A percentile compares a stretch with the other conserved stretches of the same genome.
Conservation (phyloP, 1,140 invertebrate genomes). For the Microplitis demolitor region DNA sequence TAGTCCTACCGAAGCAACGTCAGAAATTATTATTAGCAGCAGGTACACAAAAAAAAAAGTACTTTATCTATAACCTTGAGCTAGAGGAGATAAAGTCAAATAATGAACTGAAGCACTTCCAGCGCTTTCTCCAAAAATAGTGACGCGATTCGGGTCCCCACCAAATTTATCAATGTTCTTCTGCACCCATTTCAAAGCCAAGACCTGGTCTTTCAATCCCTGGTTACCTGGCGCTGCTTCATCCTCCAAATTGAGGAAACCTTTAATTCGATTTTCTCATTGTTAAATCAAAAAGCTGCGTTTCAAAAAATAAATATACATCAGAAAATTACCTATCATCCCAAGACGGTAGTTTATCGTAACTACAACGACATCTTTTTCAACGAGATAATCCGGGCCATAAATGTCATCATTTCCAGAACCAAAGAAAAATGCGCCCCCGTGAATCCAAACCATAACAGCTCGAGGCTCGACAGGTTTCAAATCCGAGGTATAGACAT, state of each 20-base stretch:
- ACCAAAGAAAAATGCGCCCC: slow-evolving; percentile 65
- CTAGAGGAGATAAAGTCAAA: slow-evolving; percentile 36
- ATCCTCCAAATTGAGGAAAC: slow-evolving; percentile 42
- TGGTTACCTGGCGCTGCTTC: slow-evolving; percentile 58
- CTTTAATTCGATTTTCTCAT: slow-evolving; percentile 38
- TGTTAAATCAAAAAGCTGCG: too few species aligned
- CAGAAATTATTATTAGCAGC: neutral
- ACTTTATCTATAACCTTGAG: slow-evolving; percentile 31
- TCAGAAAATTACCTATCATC: slow-evolving; percentile 57
- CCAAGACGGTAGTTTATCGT: slow-evolving; percentile 67
- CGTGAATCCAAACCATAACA: slow-evolving; percentile 66
- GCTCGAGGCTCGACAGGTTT: slow-evolving; percentile 32
- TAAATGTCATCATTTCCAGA: slow-evolving; percentile 51
- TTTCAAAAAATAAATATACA: too few species aligned
- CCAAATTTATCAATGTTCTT: slow-evolving; percentile 68
- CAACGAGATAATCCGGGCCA: slow-evolving; percentile 59
- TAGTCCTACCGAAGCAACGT: slow-evolving; percentile 50
- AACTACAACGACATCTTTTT: slow-evolving; percentile 64
- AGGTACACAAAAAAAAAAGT: too few species aligned
- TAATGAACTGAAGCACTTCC: slow-evolving; percentile 59
- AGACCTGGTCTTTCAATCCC: slow-evolving; percentile 63
- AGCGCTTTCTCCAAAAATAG: slow-evolving; percentile 70
- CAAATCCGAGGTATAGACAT: slow-evolving; percentile 72
- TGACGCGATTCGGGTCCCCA: slow-evolving; percentile 68
- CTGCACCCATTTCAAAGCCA: slow-evolving; percentile 68